These are phyloP conservation scores for Campoletis raptor DNA, from an alignment of 2,888 invertebrate genomes.

Conservation along the genomic window DNA sequence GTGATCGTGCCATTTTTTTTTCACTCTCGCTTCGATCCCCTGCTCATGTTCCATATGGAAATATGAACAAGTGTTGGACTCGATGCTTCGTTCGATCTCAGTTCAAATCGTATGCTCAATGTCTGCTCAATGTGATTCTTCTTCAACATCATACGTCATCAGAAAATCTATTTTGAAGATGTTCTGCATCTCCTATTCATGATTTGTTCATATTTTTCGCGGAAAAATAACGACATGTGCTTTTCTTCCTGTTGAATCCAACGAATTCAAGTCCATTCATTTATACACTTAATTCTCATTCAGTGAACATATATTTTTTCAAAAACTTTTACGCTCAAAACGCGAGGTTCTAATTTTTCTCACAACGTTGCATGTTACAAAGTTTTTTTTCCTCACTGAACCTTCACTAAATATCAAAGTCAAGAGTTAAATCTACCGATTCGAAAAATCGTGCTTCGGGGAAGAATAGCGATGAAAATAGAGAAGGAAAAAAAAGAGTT, in stretches of 20 bases:
- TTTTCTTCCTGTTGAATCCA: neutral
- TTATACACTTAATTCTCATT: neutral
- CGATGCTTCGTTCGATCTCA: slow-evolving; percentile 33
- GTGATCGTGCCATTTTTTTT: slow-evolving; percentile 64
- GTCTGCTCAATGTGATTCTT: slow-evolving; percentile 18
- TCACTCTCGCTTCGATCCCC: slow-evolving; percentile 15
- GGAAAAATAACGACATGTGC: neutral
- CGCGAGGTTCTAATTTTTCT: neutral
- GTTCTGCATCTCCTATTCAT: neutral
- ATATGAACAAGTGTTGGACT: slow-evolving; percentile 59
- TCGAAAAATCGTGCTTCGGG: slow-evolving; percentile 58
- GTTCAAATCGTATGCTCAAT: slow-evolving; percentile 1
- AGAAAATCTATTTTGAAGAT: neutral
- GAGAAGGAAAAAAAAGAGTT: slow-evolving; percentile 62
- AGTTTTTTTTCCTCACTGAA: neutral
- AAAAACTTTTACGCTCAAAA: neutral
- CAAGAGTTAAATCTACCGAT: slow-evolving; percentile 43
- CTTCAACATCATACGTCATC: neutral
- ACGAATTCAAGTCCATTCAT: neutral
- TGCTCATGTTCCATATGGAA: slow-evolving; percentile 42
- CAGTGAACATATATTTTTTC: neutral
- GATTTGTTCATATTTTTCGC: neutral
- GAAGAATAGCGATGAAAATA: slow-evolving; percentile 53
- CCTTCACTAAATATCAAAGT: neutral
- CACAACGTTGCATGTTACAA: neutral